Base-by-base conservation (phyloP, 2,797 vertebrate genomes). In the Sphenodon punctatus region DNA sequence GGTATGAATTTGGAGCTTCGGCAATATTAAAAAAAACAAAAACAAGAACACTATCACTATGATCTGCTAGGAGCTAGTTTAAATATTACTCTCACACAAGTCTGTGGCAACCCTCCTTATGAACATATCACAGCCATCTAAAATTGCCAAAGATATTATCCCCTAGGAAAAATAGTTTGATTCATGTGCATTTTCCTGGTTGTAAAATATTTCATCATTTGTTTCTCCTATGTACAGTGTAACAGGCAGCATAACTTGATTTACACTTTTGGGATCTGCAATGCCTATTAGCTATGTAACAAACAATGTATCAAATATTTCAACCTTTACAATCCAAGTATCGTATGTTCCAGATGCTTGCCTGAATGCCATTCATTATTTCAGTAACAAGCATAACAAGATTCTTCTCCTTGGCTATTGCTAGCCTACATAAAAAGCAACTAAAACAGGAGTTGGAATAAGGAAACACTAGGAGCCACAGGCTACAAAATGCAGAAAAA, bases 261-360 rank as follows among this genome's bases (percentile, higher is more conserved):
- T 91, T 85, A 89, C 59, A 83, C 81, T 85, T 87, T 25, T 53
- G 72, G 49, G 63, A 82, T 69, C 51, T 41, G 32, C 60, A 60
- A 80, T 73, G 61, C 82, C 76, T 89, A 83, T 80, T 88, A 89
- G 45, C 84, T 85, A 71, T 27, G 85, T 76, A 91, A 88, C 75
- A 80, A 74, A 66, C 13, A 75, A 56, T 1, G 5, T 19, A 80
- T 15, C 63, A 76, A 84, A 73, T 84, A 86, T 82, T 91, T 89
- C 85, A 85, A 53, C 38, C 64, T 73, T 87, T 53, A 72, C 0
- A 2, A 71, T 80, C 64, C 3, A 15, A 72, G 72, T 82, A 92
- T 80, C 84, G 85, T 80, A 77, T 75, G 69, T 60, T 71, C 51
- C 65, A 66, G 78, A 53, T 36, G 30, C 25, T 65, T 55, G 85